Base-by-base conservation (phyloP, 2,797 vertebrate species). In the Kryptolebias ocellatus region DNA sequence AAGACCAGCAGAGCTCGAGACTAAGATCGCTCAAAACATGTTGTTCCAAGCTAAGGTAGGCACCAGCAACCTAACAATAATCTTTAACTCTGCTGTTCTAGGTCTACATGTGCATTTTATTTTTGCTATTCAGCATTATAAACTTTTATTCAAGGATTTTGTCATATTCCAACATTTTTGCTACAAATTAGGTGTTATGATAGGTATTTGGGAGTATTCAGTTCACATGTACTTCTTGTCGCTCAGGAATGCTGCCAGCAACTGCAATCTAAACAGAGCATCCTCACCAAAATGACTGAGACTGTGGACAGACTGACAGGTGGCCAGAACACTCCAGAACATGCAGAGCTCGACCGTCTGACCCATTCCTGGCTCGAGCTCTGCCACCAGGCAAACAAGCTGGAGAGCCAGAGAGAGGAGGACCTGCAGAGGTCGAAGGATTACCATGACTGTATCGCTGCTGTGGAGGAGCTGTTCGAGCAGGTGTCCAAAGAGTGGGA, bases 401-500 rank as follows among this genome's bases (percentile, higher is more conserved):
- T 99, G 54, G 92, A 96, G 67, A 78, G 83, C 49, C 94, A 96
- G 88, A 94, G 96, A 70, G 95, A 97, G 72, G 94, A 96, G 75
- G 98, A 98, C 71, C 93, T 97, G 44, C 95, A 95, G 89, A 95
- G 95, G 78, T 95, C 95, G 0, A 90, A 83, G 49, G 94, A 96
- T 76, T 99, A 99, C 86, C 97, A 98, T 0, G 90, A 95, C 65
- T 90, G 92, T 5, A 94, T 98, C 76, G 91, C 86, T 45, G 87
- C 94, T 0, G 94, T 97, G 37, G 97, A 99, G 85, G 89, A 80
- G 24, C 93, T 97, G 80, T 95, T 99, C 70, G 96, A 98, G 83
- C 95, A 96, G 56, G 95, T 97, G 84, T 97, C 95, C 60, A 96
- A 95, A 60, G 96, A 98, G 82, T 99, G 97, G 97, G 97, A 99